These are phyloP conservation scores for Folsomia candida DNA, from an alignment of 2,888 invertebrate genomes.

Conservation along the genomic window DNA sequence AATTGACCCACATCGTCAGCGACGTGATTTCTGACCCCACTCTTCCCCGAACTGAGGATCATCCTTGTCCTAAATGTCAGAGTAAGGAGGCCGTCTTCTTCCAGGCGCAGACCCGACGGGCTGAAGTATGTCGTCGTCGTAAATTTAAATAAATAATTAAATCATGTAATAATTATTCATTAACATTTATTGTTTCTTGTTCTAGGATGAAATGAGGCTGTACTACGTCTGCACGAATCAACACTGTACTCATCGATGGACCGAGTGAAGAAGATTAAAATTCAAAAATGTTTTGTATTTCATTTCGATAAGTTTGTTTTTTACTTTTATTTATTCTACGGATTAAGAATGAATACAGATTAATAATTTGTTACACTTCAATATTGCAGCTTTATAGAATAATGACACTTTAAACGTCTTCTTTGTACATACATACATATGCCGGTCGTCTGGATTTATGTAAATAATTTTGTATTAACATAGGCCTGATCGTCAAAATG, in stretches of 20 bases:
- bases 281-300: neutral
- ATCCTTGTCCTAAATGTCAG: conserved; percentile 93
- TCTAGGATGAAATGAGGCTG: conserved; percentile 89
- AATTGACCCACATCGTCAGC: conserved; percentile 95
- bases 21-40: conserved; percentile 99
- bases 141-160: neutral
- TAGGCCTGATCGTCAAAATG: too few relatives aligned
- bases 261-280: conserved; percentile 64
- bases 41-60: conserved; percentile 94
- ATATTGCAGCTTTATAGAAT: too few relatives aligned
- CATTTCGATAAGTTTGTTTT: neutral
- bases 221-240: conserved; percentile 93
- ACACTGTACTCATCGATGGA: conserved; percentile 93
- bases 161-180: neutral
- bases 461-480: too few relatives aligned
- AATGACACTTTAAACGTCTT: too few relatives aligned
- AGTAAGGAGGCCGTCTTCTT: conserved; percentile 98
- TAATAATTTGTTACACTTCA: too few relatives aligned
- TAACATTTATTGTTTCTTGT: conserved; percentile 10
- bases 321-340: too few relatives aligned
- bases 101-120: conserved; percentile 92
- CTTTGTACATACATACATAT: too few relatives aligned
- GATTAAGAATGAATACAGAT: too few relatives aligned
- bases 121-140: conserved; percentile 64
- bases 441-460: too few relatives aligned